Conservation (phyloP, 2,113 vertebrate species). For the Leptobrachium leishanense region DNA sequence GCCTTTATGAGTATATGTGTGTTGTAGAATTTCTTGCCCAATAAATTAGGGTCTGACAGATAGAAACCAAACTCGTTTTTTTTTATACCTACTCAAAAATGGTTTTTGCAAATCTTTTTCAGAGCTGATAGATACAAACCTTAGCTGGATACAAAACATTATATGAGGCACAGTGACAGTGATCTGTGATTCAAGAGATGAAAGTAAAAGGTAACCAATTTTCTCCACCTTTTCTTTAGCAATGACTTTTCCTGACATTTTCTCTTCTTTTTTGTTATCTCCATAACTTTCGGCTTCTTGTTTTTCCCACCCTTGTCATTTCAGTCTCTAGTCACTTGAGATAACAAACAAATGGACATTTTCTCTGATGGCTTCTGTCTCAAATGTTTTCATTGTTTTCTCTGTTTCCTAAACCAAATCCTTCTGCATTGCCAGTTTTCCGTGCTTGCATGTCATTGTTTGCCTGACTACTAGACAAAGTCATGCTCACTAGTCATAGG, state of each 20-base stretch:
- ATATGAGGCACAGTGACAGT: slow-evolving; percentile 81
- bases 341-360: not conserved
- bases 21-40: not conserved
- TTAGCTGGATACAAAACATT: slow-evolving; percentile 88
- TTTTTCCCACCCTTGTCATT: slow-evolving; percentile 31
- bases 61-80: slow-evolving; percentile 47
- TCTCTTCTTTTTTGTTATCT: slow-evolving; percentile 36
- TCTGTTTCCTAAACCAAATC: not conserved
- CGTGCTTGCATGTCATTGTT: not conserved
- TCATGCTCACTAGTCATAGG: not conserved
- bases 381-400: not conserved
- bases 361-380: not conserved
- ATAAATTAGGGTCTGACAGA: slow-evolving; percentile 54
- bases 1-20: too few relatives aligned
- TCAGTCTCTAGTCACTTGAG: slow-evolving; percentile 14
- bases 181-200: slow-evolving; percentile 81
- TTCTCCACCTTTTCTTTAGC: slow-evolving; percentile 76
- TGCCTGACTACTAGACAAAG: not conserved
- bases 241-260: slow-evolving; percentile 66
- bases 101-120: slow-evolving; percentile 83
- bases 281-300: slow-evolving; percentile 2
- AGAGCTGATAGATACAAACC: slow-evolving; percentile 85
- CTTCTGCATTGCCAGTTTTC: not conserved
- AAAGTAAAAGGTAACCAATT: slow-evolving; percentile 77
- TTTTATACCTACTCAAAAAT: slow-evolving; percentile 73